Conservation (phyloP, 2,888 invertebrate genomes). For the Dermolepida albohirtum region DNA sequence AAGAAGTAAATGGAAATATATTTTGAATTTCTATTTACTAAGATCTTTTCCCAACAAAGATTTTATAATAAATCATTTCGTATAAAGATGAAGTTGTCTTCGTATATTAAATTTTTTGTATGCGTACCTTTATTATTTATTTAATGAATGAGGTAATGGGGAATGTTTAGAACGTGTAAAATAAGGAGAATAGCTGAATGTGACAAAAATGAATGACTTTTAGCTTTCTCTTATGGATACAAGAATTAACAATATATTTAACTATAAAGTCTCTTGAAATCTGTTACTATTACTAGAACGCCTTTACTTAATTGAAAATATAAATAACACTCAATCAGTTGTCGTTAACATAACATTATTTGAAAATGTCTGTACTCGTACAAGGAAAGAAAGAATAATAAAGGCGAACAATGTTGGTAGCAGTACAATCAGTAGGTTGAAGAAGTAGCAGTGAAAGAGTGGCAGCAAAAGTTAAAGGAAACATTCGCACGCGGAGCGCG, state of each 20-base stretch:
- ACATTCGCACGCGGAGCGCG: slow-evolving; percentile 51
- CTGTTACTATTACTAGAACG: not conserved
- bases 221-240: no score
- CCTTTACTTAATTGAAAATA: slow-evolving; percentile 41
- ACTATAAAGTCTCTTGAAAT: not conserved
- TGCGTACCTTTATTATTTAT: no score
- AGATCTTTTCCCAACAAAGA: no score
- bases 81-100: no score
- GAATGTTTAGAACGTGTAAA: no score
- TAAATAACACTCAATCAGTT: slow-evolving; percentile 47
- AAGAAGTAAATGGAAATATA: no score
- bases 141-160: no score
- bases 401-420: slow-evolving; percentile 4
- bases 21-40: no score
- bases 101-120: no score
- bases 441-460: slow-evolving; percentile 19
- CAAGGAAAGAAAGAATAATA: slow-evolving; percentile 24
- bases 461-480: slow-evolving; percentile 47
- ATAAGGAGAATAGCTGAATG: no score
- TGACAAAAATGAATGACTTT: no score
- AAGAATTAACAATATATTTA: not conserved
- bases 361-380: not conserved
- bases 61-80: no score
- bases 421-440: slow-evolving; percentile 9
- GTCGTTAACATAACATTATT: slow-evolving; percentile 42